Conservation (phyloP, 2,888 invertebrate species). For the Acrocyrtus sp. region DNA sequence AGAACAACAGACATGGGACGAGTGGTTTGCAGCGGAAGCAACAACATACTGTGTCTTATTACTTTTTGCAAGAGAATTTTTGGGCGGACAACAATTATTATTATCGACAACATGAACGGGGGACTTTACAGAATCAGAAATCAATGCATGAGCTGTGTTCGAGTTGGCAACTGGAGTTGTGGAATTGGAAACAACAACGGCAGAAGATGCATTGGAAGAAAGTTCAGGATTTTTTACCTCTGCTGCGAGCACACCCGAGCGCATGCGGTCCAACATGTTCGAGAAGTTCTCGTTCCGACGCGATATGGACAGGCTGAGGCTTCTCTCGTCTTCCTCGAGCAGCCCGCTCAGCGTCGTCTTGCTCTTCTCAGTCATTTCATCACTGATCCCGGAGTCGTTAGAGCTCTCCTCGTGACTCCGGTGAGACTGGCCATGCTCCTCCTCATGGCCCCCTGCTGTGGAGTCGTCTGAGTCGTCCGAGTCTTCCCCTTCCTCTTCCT, state of each 20-base stretch:
- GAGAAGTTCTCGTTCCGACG: slow-evolving; percentile 38
- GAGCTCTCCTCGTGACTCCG: slow-evolving; percentile 61
- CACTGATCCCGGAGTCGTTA: slow-evolving; percentile 62
- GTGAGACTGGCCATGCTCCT: slow-evolving; percentile 36
- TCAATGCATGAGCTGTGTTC: slow-evolving; percentile 9
- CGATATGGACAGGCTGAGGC: slow-evolving; percentile 18
- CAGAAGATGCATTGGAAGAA: slow-evolving; percentile 12
- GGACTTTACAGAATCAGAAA: slow-evolving; percentile 13
- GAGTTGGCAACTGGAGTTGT: slow-evolving; percentile 19
- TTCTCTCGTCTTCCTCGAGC: slow-evolving; percentile 34
- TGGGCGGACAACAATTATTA: slow-evolving; percentile 22
- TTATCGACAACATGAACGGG: slow-evolving; percentile 7
- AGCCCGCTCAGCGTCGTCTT: slow-evolving; percentile 31
- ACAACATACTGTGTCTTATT: slow-evolving; percentile 18
- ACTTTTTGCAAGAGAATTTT: slow-evolving; percentile 21
- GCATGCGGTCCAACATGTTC: slow-evolving; percentile 40
- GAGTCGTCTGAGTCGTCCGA: slow-evolving; percentile 18
- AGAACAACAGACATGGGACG: slow-evolving; percentile 30
- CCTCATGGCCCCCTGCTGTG: slow-evolving; percentile 30
- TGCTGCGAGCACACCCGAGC: slow-evolving; percentile 33
- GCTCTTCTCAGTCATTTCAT: slow-evolving; percentile 56
- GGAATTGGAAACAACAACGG: slow-evolving; percentile 10
- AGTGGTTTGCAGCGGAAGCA: slow-evolving; percentile 36
- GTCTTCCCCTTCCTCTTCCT: slow-evolving; percentile 29
- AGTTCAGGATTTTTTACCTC: slow-evolving; percentile 27